Evolutionary conservation across 2,797 vertebrate genomes (phyloP).

Genomic region (Dendrocincla fuliginosa): DNA sequence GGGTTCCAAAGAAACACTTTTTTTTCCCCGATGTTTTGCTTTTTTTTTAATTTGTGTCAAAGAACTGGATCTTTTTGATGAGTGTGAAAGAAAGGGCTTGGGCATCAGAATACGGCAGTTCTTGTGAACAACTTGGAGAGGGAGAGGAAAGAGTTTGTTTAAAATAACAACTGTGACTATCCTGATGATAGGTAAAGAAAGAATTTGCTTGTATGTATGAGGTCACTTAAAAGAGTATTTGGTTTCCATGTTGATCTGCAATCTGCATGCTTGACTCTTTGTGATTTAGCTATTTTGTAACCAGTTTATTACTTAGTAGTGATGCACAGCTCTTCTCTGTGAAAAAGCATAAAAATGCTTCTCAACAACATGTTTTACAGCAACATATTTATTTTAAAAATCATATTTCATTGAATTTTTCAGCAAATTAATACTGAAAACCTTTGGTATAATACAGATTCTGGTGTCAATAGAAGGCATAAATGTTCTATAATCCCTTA

Average conservation of each 20-base stretch:
- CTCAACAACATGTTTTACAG: background rate
- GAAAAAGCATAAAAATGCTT: background rate
- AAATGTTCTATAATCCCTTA: constrained; percentile 32
- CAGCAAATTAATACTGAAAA: constrained; percentile 14
- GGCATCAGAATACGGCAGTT: background rate
- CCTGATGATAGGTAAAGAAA: background rate
- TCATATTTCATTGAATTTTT: background rate
- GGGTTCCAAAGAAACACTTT: background rate
- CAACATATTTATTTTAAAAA: background rate
- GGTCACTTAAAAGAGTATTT: background rate
- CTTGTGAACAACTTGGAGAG: background rate
- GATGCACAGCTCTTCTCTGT: background rate
- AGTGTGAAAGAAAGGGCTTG: background rate
- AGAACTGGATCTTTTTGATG: background rate
- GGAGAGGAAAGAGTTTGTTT: background rate
- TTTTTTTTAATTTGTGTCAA: background rate
- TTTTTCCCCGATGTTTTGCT: background rate
- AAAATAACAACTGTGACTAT: background rate
- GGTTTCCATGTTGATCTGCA: background rate
- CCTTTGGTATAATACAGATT: background rate
- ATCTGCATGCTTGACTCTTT: background rate
- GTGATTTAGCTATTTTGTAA: background rate
- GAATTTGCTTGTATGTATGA: background rate
- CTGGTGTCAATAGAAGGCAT: background rate
- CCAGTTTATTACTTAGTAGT: background rate